Conservation (phyloP, 1,140 invertebrate genomes). For the Heliconius hermathena region DNA sequence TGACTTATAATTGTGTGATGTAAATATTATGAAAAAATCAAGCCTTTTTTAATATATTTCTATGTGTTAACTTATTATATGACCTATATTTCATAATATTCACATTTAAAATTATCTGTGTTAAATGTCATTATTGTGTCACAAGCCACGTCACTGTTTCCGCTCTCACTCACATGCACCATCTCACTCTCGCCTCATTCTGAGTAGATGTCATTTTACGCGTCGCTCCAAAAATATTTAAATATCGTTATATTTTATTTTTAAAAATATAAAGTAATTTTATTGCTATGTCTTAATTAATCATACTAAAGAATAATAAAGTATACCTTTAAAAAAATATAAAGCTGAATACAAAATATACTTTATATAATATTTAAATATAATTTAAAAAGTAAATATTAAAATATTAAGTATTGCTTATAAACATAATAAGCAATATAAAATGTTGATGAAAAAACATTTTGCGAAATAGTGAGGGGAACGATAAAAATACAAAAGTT, state of each 20-base stretch:
- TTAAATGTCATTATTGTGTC: conserved; percentile 48
- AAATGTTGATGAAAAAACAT: too few relatives aligned
- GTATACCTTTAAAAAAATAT: too few relatives aligned
- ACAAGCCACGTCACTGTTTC: conserved; percentile 77
- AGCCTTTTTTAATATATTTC: not conserved
- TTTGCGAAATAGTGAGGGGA: too few relatives aligned
- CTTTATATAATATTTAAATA: too few relatives aligned
- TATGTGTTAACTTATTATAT: not conserved
- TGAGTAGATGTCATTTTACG: conserved; percentile 59
- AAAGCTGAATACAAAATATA: too few relatives aligned
- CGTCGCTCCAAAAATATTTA: conserved; percentile 49
- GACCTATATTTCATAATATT: conserved; percentile 33
- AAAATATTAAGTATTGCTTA: too few relatives aligned
- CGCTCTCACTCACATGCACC: conserved; percentile 77
- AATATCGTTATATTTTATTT: not conserved
- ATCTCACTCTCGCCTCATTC: conserved; percentile 77
- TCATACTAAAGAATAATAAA: not conserved
- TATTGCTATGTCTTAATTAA: not conserved
- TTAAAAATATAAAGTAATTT: conserved; percentile 12
- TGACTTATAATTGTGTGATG: conserved; percentile 25
- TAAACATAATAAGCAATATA: too few relatives aligned
- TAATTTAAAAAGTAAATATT: too few relatives aligned
- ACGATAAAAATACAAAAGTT: too few relatives aligned
- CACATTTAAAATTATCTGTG: conserved; percentile 29
- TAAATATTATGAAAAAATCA: conserved; percentile 35